Evolutionary conservation across 2,113 vertebrate genomes (phyloP), one percentile per base, ranked within the genome.

Genomic region (Vulpes lagopus): DNA sequence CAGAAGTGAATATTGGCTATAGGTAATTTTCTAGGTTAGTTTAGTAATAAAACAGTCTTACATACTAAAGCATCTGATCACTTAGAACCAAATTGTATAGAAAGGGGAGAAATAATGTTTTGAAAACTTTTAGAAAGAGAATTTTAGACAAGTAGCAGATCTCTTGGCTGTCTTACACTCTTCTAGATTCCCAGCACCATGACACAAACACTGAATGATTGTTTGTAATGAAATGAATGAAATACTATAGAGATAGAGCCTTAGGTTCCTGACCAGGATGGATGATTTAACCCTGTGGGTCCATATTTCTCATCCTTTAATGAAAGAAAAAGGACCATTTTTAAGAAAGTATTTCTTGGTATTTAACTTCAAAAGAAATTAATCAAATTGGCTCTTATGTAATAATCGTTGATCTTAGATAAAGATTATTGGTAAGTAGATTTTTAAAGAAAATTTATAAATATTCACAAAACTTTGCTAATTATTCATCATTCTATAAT

Each of bases 291-390:
- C 67, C 30, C 30, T 83, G 7, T 62, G 23, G 23, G 19, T 79
- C 4, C 32, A 19, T 64, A 85, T 38, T 85, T 81, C 25, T 89
- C 60, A 89, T 60, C 49, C 10, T 94, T 81, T 82, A 74, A 74
- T 67, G 11, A 74, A 35, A 80, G 38, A 38, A 92, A 89, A 73
- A 10, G 1, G 15, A 82, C 14, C 10, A 25, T 83, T 94, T 65
- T 17, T 91, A 32, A n/a, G 62, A 79, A 79, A 84, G 1, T 65
- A 81, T 32, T 92, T 97, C 5, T 55, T 95, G 35, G 17, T 19
- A 60, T 80, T 85, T 85, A 92, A 92, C n/a, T 73, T 92, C 22
- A 93, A 51, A 88, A 79, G 51, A 76, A 92, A 59, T 51, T 64
- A 92, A 89, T 73, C 43, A 79, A 25, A 79, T 59, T 78, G 81